phyloP scores from a whole-genome alignment of 2,888 invertebrate species.

The Xestoiulus laeticollis region DNA sequence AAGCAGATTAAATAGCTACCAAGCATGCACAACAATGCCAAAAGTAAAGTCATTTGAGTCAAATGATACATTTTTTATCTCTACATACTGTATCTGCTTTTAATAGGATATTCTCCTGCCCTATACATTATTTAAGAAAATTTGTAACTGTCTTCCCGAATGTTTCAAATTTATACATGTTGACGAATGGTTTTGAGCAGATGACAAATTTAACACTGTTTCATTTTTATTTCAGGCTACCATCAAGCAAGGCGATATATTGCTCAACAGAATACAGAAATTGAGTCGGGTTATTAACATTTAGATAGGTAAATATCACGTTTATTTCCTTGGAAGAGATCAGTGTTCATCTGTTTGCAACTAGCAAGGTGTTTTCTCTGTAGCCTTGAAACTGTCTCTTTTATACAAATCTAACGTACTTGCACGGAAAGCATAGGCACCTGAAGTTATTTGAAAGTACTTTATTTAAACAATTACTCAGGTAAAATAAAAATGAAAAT shows the following conservation, averaged over 20 bases:
- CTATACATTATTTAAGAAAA: not conserved
- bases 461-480: conserved; percentile 45
- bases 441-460: conserved; percentile 38
- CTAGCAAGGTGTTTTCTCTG: not conserved
- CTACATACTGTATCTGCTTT: too few species aligned
- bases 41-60: too few species aligned
- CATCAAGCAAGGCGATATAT: conserved; percentile 96
- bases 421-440: not conserved
- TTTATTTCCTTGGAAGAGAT: not conserved
- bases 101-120: too few species aligned
- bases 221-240: conserved; percentile 71
- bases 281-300: conserved; percentile 99
- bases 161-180: too few species aligned
- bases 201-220: too few species aligned
- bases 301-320: conserved; percentile 2
- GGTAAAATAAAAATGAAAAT: conserved; percentile 40
- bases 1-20: too few species aligned
- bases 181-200: too few species aligned
- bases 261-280: conserved; percentile 98
- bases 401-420: conserved; percentile 22
- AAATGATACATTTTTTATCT: too few species aligned
- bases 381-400: conserved; percentile 13
- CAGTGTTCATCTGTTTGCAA: not conserved
- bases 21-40: too few species aligned
- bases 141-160: too few species aligned